phyloP scores from a whole-genome alignment of 2,797 vertebrate species.

The Kryptopterus vitreolus region DNA sequence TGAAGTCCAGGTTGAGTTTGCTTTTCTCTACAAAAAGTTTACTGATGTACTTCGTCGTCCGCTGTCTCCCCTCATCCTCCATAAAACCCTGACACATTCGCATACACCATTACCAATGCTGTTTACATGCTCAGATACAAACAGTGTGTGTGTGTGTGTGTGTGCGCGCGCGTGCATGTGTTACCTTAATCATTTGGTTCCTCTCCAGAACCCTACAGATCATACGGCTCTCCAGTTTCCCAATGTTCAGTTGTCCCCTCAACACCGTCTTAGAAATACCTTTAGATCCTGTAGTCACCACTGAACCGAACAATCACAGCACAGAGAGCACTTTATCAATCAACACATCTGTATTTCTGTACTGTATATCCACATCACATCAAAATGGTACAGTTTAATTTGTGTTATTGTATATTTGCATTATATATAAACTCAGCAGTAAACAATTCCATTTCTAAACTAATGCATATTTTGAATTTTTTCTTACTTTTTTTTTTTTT shows the following conservation, averaged over 20 bases:
- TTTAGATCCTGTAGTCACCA: constrained; percentile 83
- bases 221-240: constrained; percentile 91
- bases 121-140: not conserved
- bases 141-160: not conserved
- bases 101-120: not conserved
- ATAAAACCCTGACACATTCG: constrained; percentile 84
- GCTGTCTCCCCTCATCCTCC: constrained; percentile 93
- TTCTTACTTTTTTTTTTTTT: too few relatives aligned
- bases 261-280: constrained; percentile 85
- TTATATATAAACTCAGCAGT: too few relatives aligned
- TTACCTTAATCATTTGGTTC: constrained; percentile 87
- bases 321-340: not conserved
- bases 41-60: constrained; percentile 90
- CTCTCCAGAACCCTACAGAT: constrained; percentile 85
- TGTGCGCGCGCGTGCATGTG: not conserved
- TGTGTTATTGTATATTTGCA: too few relatives aligned
- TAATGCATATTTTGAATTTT: too few relatives aligned
- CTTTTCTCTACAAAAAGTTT: constrained; percentile 84
- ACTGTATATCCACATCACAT: too few relatives aligned
- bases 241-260: constrained; percentile 83
- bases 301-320: constrained; percentile 66
- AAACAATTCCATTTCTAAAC: too few relatives aligned
- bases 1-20: constrained; percentile 82
- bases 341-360: too few relatives aligned
- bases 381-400: too few relatives aligned